These are phyloP conservation scores for Pachliopta kotzebuea DNA, from an alignment of 2,888 invertebrate genomes.

Conservation along the genomic window DNA sequence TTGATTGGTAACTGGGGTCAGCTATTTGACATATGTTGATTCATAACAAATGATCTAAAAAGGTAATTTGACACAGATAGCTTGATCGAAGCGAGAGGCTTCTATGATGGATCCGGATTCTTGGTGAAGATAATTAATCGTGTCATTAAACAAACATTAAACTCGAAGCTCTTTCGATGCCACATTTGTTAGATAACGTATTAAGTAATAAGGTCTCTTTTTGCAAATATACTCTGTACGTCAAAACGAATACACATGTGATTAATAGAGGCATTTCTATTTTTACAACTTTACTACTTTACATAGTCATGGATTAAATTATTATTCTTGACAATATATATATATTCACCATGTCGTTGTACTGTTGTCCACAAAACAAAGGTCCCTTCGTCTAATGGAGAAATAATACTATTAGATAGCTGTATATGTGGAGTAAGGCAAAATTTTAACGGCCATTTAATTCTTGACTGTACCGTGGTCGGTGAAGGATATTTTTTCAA, in stretches of 20 bases:
- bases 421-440: too few species aligned
- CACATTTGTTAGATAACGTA: slow-evolving; percentile 19
- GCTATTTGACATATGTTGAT: slow-evolving; percentile 4
- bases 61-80: slow-evolving; percentile 9
- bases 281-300: not conserved
- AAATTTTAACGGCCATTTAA: too few species aligned
- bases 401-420: too few species aligned
- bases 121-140: slow-evolving; percentile 20
- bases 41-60: slow-evolving; percentile 17
- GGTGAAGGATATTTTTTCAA: too few species aligned
- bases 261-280: not conserved
- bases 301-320: too few species aligned
- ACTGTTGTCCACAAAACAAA: too few species aligned
- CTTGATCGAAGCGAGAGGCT: slow-evolving; percentile 14
- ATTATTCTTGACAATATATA: too few species aligned
- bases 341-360: too few species aligned
- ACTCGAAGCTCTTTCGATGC: slow-evolving; percentile 6
- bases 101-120: not conserved
- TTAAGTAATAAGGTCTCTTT: slow-evolving; percentile 20
- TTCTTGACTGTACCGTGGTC: too few species aligned
- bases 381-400: too few species aligned
- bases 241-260: slow-evolving; percentile 13
- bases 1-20: not conserved
- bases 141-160: slow-evolving; percentile 24
- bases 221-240: slow-evolving; percentile 11